phyloP scores from a whole-genome alignment of 1,140 invertebrate species.

The Apocrypta bakeri region DNA sequence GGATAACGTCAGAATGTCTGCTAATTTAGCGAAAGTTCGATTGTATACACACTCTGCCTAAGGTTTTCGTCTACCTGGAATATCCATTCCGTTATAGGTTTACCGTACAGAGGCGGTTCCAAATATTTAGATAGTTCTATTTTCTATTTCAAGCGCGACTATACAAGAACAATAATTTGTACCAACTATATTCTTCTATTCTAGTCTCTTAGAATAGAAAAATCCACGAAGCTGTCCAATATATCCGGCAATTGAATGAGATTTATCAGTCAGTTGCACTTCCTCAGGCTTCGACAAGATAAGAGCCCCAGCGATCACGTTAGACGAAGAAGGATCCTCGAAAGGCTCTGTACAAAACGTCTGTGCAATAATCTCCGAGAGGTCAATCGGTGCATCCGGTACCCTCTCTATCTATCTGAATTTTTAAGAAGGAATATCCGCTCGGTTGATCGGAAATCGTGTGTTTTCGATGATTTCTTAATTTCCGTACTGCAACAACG shows the following conservation, averaged over 20 bases:
- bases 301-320: slow-evolving; percentile 25
- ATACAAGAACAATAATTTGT: too few relatives aligned
- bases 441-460: slow-evolving; percentile 25
- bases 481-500: slow-evolving; percentile 15
- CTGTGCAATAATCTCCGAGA: slow-evolving; percentile 57
- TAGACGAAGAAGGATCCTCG: slow-evolving; percentile 32
- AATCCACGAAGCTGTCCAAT: neutral
- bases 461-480: slow-evolving; percentile 34
- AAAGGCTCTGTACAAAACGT: slow-evolving; percentile 56
- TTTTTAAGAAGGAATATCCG: slow-evolving; percentile 49
- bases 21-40: too few relatives aligned
- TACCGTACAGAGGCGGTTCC: too few relatives aligned
- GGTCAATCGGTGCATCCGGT: slow-evolving; percentile 70
- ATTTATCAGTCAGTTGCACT: neutral
- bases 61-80: too few relatives aligned
- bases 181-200: too few relatives aligned
- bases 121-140: too few relatives aligned
- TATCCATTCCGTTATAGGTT: too few relatives aligned
- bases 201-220: too few relatives aligned
- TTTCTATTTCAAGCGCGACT: too few relatives aligned
- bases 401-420: slow-evolving; percentile 50
- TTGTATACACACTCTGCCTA: too few relatives aligned
- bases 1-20: too few relatives aligned
- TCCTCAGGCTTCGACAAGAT: slow-evolving; percentile 15
- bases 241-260: neutral